Evolutionary conservation across 2,888 invertebrate genomes (phyloP).

Genomic region (Dusona sp.): DNA sequence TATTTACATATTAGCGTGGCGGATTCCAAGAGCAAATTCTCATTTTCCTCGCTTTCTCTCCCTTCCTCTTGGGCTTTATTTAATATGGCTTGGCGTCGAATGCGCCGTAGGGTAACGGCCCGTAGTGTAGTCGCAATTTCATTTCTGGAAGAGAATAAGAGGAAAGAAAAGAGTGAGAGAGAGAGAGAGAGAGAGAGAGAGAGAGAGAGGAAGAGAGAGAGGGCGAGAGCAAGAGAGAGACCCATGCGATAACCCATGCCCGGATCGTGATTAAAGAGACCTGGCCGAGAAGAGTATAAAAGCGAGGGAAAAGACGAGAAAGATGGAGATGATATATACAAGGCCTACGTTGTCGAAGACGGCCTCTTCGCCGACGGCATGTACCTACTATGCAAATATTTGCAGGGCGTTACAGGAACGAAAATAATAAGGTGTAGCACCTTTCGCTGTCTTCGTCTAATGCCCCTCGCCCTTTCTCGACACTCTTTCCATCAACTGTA

Average conservation of each 20-base stretch:
- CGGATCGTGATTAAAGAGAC: slow-evolving; percentile 65
- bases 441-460: slow-evolving; percentile 58
- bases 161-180: not conserved
- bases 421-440: slow-evolving; percentile 78
- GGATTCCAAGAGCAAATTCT: slow-evolving; percentile 29
- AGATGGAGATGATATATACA: slow-evolving; percentile 28
- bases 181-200: slow-evolving; percentile 6
- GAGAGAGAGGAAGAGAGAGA: slow-evolving; percentile 12
- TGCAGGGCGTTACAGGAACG: slow-evolving; percentile 75
- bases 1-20: slow-evolving; percentile 37
- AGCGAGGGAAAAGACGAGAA: slow-evolving; percentile 5
- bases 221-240: slow-evolving; percentile 19
- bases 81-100: slow-evolving; percentile 39
- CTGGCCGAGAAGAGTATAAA: slow-evolving; percentile 29
- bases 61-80: slow-evolving; percentile 11
- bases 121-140: slow-evolving; percentile 43
- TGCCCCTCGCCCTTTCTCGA: slow-evolving; percentile 21
- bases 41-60: slow-evolving; percentile 36
- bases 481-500: slow-evolving; percentile 31
- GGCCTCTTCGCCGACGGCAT: slow-evolving; percentile 61
- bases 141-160: slow-evolving; percentile 20
- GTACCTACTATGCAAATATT: slow-evolving; percentile 77
- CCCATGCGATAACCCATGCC: slow-evolving; percentile 40
- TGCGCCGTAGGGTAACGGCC: slow-evolving; percentile 27
- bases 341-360: slow-evolving; percentile 29